Base-by-base conservation (phyloP, 2,888 invertebrate genomes). In the Xestia xanthographa region DNA sequence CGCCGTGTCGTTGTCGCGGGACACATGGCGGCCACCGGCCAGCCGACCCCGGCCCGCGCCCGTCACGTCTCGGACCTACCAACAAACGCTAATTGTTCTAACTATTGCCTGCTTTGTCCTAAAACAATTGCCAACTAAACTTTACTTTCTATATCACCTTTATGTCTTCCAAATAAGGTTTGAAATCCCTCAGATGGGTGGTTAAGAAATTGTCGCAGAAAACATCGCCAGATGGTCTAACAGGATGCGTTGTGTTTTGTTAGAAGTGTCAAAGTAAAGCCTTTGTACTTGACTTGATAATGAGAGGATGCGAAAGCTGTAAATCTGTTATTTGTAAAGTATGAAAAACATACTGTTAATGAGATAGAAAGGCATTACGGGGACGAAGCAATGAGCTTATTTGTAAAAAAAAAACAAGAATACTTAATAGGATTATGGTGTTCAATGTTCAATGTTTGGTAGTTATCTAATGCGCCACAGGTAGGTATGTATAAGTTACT, bases 21-120 rank as follows among this genome's bases (percentile, higher is more conserved):
- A 78, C 93, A 92, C 89, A 83, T 93, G 92, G 91, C 85, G 84
- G 66, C 90, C 93, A 93, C 91, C 85, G 84, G 66, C 90, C 93
- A 93, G 86, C 89, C 90, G 90, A 87, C 87, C 88, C 82, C 80
- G 67, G 79, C 73, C 74, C 75, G 67, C 76, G 73, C 72, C 86
- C 79, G 88, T 82, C 91, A 91, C 91, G 91, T 92, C 89, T 86
- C 87, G 86, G 87, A 89, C 90, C 91, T 89, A 87, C 90, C 86
- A 90, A 92, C 92, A 91, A 90, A 88, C 90, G 89, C 91, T 91
- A 92, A 93, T 93, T 93, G 92, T 93, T 82, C 82, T 84, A 85
- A 87, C 87, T 86, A 87, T 90, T 89, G 88, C 88, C 87, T 87
- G 89, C 87, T 87, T 90, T 90, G 89, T 89, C 87, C 88, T 90